Evolutionary conservation across 2,888 invertebrate species (phyloP).

Genomic region (Rhyacophila evoluta): DNA sequence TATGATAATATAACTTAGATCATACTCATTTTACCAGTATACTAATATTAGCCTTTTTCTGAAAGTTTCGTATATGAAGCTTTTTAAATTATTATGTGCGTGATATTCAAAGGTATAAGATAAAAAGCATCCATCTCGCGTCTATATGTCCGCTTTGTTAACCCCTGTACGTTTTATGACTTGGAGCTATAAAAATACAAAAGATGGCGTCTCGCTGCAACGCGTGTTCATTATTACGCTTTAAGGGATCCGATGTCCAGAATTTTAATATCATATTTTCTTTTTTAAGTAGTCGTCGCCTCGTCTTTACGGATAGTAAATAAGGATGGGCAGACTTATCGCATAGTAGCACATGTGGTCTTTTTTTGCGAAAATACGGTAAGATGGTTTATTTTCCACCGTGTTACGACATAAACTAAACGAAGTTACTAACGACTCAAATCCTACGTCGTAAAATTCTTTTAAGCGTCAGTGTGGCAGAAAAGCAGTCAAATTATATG

Average conservation of each 20-base stretch:
- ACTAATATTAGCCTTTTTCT: too few species aligned
- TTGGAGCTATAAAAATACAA: not conserved
- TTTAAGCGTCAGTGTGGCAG: too few species aligned
- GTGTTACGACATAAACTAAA: too few species aligned
- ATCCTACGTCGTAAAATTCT: too few species aligned
- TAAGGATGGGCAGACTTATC: not conserved
- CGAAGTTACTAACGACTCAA: too few species aligned
- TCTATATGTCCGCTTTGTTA: conserved; percentile 4
- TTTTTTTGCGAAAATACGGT: too few species aligned
- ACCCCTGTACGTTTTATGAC: conserved; percentile 7
- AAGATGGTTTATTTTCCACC: too few species aligned
- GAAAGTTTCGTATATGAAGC: too few species aligned
- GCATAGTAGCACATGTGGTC: too few species aligned
- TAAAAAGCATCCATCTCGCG: not conserved
- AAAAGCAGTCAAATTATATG: too few species aligned
- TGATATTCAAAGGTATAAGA: not conserved
- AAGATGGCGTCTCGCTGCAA: conserved; percentile 8
- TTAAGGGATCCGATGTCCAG: not conserved
- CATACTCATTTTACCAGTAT: too few species aligned
- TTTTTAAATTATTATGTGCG: not conserved
- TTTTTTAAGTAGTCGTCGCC: conserved; percentile 4
- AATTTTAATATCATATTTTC: conserved; percentile 13
- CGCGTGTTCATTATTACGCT: conserved; percentile 22
- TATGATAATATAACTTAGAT: too few species aligned
- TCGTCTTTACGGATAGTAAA: not conserved